phyloP scores from a whole-genome alignment of 2,113 vertebrate species.

The Ophthalmolycus amberensis region DNA sequence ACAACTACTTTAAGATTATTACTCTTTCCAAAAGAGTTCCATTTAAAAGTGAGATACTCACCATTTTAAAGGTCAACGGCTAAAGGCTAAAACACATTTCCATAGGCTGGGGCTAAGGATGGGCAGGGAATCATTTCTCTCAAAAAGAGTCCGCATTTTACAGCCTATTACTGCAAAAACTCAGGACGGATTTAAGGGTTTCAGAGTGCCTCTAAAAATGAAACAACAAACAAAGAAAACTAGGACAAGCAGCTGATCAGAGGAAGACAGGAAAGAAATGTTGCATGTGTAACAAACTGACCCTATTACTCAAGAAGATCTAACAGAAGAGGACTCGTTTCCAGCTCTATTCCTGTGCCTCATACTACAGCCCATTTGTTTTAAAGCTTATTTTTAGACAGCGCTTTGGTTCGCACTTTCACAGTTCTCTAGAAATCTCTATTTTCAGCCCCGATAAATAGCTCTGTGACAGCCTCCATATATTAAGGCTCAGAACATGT shows the following conservation, averaged over 20 bases:
- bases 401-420: slow-evolving; percentile 25
- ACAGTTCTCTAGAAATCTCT: slow-evolving; percentile 16
- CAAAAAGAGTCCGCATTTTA: background rate
- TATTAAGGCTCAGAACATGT: background rate
- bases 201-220: background rate
- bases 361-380: slow-evolving; percentile 33
- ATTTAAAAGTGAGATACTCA: background rate
- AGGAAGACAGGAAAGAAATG: slow-evolving; percentile 13
- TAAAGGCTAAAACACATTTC: background rate
- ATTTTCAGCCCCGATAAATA: slow-evolving; percentile 33
- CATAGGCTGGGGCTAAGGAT: background rate
- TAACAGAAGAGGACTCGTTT: slow-evolving; percentile 10
- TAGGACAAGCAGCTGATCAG: slow-evolving; percentile 40
- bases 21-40: slow-evolving; percentile 6
- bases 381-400: slow-evolving; percentile 47
- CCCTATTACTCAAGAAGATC: slow-evolving; percentile 23
- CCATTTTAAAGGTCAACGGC: background rate
- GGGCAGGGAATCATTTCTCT: background rate
- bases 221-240: slow-evolving; percentile 21
- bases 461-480: slow-evolving; percentile 4
- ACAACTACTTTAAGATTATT: slow-evolving; percentile 2
- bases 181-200: background rate
- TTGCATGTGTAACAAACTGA: slow-evolving; percentile 6
- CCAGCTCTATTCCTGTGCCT: slow-evolving; percentile 1
- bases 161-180: background rate